phyloP scores from a whole-genome alignment of 2,113 vertebrate species.

The Austrofundulus limnaeus region DNA sequence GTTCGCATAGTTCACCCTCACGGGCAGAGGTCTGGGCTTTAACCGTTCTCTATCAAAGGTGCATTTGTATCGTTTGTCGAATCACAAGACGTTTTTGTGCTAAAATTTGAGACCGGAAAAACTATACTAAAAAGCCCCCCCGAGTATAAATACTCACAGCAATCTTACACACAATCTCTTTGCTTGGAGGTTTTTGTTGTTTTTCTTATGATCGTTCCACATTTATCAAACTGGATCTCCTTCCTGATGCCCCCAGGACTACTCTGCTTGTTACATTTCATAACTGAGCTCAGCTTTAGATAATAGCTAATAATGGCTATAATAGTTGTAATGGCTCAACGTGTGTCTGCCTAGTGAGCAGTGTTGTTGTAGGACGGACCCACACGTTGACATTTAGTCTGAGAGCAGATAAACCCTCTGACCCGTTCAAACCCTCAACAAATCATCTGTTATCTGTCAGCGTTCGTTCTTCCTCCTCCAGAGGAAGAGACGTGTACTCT shows the following conservation, averaged over 20 bases:
- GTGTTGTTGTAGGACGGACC: background rate
- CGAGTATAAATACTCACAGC: too few species aligned
- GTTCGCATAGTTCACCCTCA: constrained; percentile 23
- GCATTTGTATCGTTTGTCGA: constrained; percentile 19
- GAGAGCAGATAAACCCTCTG: background rate
- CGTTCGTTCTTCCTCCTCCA: constrained; percentile 1
- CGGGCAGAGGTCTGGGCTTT: background rate
- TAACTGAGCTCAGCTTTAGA: constrained; percentile 47
- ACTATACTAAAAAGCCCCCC: too few species aligned
- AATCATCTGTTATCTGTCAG: constrained; percentile 1
- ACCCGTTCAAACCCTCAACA: constrained; percentile 5
- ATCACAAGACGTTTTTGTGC: background rate
- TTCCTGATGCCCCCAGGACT: constrained; percentile 11
- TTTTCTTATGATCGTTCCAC: too few species aligned
- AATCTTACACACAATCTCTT: background rate
- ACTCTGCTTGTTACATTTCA: constrained; percentile 1
- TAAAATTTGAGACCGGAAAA: background rate
- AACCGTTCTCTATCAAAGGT: constrained; percentile 23
- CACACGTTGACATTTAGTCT: background rate
- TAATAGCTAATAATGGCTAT: constrained; percentile 45
- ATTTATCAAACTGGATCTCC: background rate
- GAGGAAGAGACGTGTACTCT: constrained; percentile 1
- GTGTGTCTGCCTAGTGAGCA: constrained; percentile 22
- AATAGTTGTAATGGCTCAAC: constrained; percentile 40
- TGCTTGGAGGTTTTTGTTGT: too few species aligned